phyloP scores from a whole-genome alignment of 2,797 vertebrate species.

The Eospalax fontanierii region DNA sequence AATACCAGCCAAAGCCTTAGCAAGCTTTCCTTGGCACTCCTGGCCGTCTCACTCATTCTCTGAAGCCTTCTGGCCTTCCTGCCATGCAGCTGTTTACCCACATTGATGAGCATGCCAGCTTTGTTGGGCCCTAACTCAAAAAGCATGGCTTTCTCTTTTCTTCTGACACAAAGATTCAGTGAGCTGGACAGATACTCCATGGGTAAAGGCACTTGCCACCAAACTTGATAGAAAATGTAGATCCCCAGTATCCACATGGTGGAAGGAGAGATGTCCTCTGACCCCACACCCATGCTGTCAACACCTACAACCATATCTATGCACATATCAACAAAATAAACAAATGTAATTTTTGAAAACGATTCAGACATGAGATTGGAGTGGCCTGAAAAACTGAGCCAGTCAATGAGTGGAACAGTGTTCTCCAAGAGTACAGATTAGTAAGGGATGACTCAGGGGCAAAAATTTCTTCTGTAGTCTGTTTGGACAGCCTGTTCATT shows the following conservation, averaged over 20 bases:
- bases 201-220: background rate
- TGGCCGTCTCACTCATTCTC: too few relatives aligned
- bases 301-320: background rate
- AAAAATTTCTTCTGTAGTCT: background rate
- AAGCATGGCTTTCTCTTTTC: background rate
- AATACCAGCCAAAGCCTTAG: background rate
- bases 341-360: background rate
- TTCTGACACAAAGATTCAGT: background rate
- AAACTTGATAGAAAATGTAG: background rate
- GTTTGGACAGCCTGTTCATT: too few relatives aligned
- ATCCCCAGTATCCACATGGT: background rate
- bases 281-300: background rate
- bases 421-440: background rate
- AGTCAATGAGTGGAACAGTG: rapidly evolving
- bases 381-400: rapidly evolving
- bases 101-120: background rate
- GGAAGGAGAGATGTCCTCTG: background rate
- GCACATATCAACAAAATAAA: background rate
- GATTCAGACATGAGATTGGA: background rate
- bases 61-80: background rate
- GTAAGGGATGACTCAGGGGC: background rate
- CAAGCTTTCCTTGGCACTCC: background rate
- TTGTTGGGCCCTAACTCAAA: background rate
- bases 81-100: too few relatives aligned
- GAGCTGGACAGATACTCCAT: too few relatives aligned